Base-by-base conservation (phyloP, 2,888 invertebrate species). In the Epsilonema sp. region DNA sequence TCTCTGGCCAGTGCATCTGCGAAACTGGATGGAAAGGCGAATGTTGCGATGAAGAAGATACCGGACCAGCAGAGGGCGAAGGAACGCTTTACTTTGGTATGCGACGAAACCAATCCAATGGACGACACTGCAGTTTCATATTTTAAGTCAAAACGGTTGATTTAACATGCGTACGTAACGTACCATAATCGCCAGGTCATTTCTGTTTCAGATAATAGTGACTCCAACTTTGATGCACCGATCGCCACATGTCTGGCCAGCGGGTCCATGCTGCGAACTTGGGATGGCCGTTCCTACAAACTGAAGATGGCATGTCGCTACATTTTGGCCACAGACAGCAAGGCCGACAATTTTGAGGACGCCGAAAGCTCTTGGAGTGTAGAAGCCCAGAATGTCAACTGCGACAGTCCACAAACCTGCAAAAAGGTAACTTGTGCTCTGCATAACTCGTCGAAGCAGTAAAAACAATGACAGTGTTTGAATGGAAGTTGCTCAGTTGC, bases 241-340 rank as follows among this genome's bases (percentile, higher is more conserved):
- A 45, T 40, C 23, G 19, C 48, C 4, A 45, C 48, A 16, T 48
- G 48, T 45, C 11, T 36, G 8, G n/a, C 19, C n/a, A 16, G 11
- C 24, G 48, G 45, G 4, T 21, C 37, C n/a, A 8, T 40, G 31
- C 2, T 37, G n/a, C 45, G 48, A 3, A 40, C 40, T 20, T 48
- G 45, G 22, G 48, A 48, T 23, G 48, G 48, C 5, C 45, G 45
- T 16, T 16, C 13, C 3, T 45, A 22, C 37, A 39, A 40, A n/a
- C 8, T 45, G 13, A 40, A 20, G 23, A 5, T 38, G 21, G 24
- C 31, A 13, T 49, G 49, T 26, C 37, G 42, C n/a, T 39, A 49
- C 40, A 49, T 46, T 3, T 21, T 49, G 2, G 49, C 49, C 26
- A 41, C 39, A 22, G 45, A 49, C 36, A 23, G 23, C 3, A 21